Base-by-base conservation (phyloP, 2,888 invertebrate genomes). In the Andrena hattorfiana region DNA sequence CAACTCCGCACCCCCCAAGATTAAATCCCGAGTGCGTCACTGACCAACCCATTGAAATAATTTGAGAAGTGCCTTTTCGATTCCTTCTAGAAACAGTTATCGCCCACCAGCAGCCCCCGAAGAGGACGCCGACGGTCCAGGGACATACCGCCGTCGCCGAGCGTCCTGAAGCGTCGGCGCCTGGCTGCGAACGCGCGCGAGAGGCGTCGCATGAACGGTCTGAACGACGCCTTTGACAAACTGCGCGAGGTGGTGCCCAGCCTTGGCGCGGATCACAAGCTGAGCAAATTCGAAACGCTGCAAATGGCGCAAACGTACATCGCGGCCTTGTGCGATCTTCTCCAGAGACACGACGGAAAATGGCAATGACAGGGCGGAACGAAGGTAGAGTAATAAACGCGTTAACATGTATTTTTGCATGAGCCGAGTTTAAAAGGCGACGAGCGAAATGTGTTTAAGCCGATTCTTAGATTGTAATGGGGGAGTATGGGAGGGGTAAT, bases 291-390 rank as follows among this genome's bases (percentile, higher is more conserved):
- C 91, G 97, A 97, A 92, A 97, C 97, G 0, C 94, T 97, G 35
- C 97, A 97, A 94, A 97, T 97, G 97, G 97, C 97, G 0, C 97
- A 97, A 90, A 96, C 96, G 6, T 97, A 97, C 90, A 97, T 97
- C 74, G 94, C 95, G 6, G 96, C 97, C 0, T 93, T 97, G 16
- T 95, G 96, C 92, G 97, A 97, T 91, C 94, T 97, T 56, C 94
- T 97, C 69, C 95, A 95, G 78, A 93, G 94, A 51, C 94, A 94
- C 86, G 92, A 92, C 13, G 88, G 87, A 16, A 91, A 92, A 26
- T 88, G 89, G 84, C 87, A 81, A 72, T 80, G 49, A 66, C 35
- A 13, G 42, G n/a, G 6, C 4, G 3, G 48, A 56, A 4, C 10
- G 4, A 20, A 26, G 23, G 10, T 56, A 23, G 26, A 26, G 23